Evolutionary conservation across 2,797 vertebrate genomes (phyloP), one percentile per base, ranked within the genome.

Genomic region (Poeciliopsis gracilis): DNA sequence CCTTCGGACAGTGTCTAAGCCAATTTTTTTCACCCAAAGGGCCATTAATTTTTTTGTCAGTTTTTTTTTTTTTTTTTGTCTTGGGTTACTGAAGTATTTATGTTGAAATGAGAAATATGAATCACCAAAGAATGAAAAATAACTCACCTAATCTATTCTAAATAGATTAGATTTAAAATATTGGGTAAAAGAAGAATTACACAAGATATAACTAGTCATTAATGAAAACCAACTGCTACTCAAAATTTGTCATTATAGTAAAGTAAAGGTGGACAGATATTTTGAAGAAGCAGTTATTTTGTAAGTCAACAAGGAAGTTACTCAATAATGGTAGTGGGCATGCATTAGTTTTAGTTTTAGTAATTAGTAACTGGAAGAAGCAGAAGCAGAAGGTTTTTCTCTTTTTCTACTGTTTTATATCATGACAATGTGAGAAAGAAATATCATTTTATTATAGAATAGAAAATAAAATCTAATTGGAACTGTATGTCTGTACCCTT

Each of bases 1-100:
- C 87, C 83, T 87, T 90, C 81, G 90, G 89, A 85, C 76, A 59
- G 46, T 55, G 15, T 69, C 47, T 59, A 36, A 45, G 23, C 28
- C 25, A 28, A 57, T 67, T 76, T 41, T 63, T 67, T 70, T 73
- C 15, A 59, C 66, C 61, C n/a, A 78, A 76, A 77, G 71, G 86
- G 89, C 73, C 76, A 86, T 91, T 86, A 87, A 87, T 77, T 63
- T 87, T 87, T 82, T 89, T 47, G 75, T 79, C 57, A 82, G 87
- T 84, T 79, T 72, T 79, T 74, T 81, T 82, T 53, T 82, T 53
- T 69, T 81, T 82, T 53, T 82, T 53, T 69, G 73, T 49, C 18
- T 81, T 87, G 83, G 36, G 81, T 73, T 15, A 63, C 6, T 10
- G 33, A 25, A 72, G 77, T 77, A 73, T 90, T 86, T 86, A 76